Evolutionary conservation across 2,113 vertebrate genomes (phyloP), one percentile per base, ranked within the genome.

Genomic region (Centropristis striata): DNA sequence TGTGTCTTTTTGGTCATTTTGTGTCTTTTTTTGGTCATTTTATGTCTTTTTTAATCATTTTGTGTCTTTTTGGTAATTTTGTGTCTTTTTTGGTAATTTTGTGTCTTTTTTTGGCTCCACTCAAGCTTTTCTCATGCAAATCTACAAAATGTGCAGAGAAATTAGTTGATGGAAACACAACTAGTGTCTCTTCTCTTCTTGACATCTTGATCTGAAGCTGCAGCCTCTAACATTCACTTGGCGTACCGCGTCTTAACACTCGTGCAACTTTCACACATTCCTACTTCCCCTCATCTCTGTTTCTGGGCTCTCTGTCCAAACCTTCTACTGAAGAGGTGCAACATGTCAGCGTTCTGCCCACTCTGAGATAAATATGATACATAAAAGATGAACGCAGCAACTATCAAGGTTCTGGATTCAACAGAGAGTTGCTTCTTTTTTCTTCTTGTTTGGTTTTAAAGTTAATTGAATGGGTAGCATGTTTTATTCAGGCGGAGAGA

Each of bases 401-500:
- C 39, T 55, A 46, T 54, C 18, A 47, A 36, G n/a, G 50, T 36
- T 36, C 12, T 14, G n/a, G 42, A 27, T 76, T n/a, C 39, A 67
- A 41, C 42, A 53, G 15, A n/a, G 21, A 37, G 28, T 27, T 58
- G 25, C 58, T 27, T 36, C 66, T 44, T 53, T 13, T 41, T 37
- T 66, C 41, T 76, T 15, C 57, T 66, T 57, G 50, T 67, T 39
- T 32, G 23, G 51, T 42, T 28, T 57, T 41, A 21, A 8, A 21
- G 68, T 50, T 3, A 68, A 77, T 51, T 49, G 74, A 51, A 20
- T 68, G 44, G 8, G 74, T 0, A 5, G 16, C 16, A 41, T 77
- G 74, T 68, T 77, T 77, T 42, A 77, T 68, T 77, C 54, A 68
- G 74, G 8, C 5, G 44, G 74, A 25, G 65, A 21, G 32, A 18